These are phyloP conservation scores for Ophioninae sp. DNA, from an alignment of 2,888 invertebrate genomes.

Conservation along the genomic window DNA sequence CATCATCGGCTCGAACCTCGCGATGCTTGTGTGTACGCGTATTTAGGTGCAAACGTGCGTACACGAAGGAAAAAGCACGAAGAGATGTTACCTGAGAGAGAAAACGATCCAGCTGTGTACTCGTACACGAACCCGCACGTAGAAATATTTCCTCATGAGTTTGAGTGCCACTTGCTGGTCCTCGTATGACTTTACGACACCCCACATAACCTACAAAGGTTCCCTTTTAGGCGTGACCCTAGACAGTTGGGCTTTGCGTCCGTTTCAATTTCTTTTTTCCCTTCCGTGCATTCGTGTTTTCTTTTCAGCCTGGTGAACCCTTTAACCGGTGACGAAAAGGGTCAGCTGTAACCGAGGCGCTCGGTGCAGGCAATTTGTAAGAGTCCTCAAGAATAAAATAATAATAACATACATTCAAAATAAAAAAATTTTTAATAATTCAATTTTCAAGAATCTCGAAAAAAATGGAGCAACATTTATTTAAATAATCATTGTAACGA, in stretches of 20 bases:
- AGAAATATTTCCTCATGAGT: constrained; percentile 46
- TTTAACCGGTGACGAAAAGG: constrained; percentile 38
- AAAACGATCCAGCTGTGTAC: constrained; percentile 20
- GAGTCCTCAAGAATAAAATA: neutral
- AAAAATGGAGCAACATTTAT: no score
- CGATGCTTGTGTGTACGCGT: neutral
- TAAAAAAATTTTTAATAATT: no score
- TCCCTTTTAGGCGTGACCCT: constrained; percentile 15
- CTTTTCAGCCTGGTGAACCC: constrained; percentile 45
- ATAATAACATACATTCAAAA: no score
- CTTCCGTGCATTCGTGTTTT: neutral
- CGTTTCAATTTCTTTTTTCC: neutral
- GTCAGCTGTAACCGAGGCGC: constrained; percentile 15
- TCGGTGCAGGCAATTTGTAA: neutral
- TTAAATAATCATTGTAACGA: no score
- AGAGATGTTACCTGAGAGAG: constrained; percentile 10
- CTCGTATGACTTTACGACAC: constrained; percentile 56
- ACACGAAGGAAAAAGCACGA: neutral
- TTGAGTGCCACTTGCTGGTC: constrained; percentile 49
- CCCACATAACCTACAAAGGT: constrained; percentile 31
- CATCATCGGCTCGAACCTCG: constrained; percentile 38
- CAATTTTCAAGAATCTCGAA: no score
- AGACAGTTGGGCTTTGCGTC: constrained; percentile 21
- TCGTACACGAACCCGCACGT: neutral
- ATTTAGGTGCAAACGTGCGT: neutral